phyloP scores from a whole-genome alignment of 1,140 invertebrate genomes.

The Drosophila punjabiensis region DNA sequence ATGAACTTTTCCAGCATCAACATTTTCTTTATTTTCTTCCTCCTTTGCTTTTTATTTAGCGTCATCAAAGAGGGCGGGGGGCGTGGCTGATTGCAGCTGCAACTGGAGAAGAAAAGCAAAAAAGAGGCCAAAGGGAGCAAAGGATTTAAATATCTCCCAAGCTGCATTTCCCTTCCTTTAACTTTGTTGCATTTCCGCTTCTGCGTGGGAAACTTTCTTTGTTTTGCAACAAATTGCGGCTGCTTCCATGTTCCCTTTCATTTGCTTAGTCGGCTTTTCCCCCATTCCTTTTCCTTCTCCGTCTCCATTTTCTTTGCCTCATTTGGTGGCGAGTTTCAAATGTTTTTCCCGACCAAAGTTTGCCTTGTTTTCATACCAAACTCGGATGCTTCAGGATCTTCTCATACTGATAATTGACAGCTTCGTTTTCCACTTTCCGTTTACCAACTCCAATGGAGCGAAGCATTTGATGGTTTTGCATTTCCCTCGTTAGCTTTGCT shows the following conservation, averaged over 20 bases:
- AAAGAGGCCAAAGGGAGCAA: background rate
- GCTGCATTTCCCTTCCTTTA: conserved; percentile 12
- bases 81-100: conserved; percentile 50
- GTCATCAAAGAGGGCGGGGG: conserved; percentile 29
- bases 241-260: conserved; percentile 40
- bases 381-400: background rate
- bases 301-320: conserved; percentile 18
- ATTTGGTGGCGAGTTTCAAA: conserved; percentile 37
- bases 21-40: conserved; percentile 1
- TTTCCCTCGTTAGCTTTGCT: conserved; percentile 26
- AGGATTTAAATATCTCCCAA: conserved; percentile 52
- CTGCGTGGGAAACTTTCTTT: conserved; percentile 49
- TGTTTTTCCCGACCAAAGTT: conserved; percentile 31
- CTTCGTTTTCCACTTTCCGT: conserved; percentile 8
- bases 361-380: background rate
- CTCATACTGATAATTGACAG: conserved; percentile 27
- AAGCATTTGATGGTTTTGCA: conserved; percentile 22
- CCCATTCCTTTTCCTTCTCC: background rate
- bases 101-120: background rate
- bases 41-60: conserved; percentile 16
- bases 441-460: conserved; percentile 22
- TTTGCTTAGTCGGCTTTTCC: conserved; percentile 33
- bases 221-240: conserved; percentile 69
- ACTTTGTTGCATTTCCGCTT: conserved; percentile 59
- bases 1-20: conserved; percentile 12